phyloP scores from a whole-genome alignment of 2,113 vertebrate genomes.

The Dunckerocampus dactyliophorus region DNA sequence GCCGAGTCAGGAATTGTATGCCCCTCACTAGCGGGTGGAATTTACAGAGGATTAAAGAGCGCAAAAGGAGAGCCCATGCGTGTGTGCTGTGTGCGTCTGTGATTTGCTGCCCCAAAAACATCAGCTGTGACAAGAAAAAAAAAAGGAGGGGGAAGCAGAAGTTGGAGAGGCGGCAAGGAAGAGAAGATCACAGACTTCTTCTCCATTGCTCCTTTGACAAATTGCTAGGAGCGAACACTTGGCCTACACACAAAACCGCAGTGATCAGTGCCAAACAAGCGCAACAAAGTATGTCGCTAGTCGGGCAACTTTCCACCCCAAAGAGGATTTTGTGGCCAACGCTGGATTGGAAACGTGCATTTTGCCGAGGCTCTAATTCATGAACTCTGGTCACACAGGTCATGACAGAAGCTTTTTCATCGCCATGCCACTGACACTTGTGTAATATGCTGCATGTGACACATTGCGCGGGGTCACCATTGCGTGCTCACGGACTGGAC shows the following conservation, averaged over 20 bases:
- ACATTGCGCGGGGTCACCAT: slow-evolving; percentile 18
- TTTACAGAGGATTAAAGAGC: slow-evolving; percentile 62
- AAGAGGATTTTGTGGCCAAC: slow-evolving; percentile 11
- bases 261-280: slow-evolving; percentile 17
- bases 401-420: slow-evolving; percentile 3
- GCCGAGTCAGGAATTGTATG: slow-evolving; percentile 33
- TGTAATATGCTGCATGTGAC: slow-evolving; percentile 27
- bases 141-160: slow-evolving; percentile 11
- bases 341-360: not conserved
- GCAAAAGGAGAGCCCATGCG: slow-evolving; percentile 31
- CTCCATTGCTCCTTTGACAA: slow-evolving; percentile 11
- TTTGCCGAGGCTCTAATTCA: slow-evolving; percentile 19
- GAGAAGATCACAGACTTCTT: slow-evolving; percentile 30
- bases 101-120: slow-evolving; percentile 39
- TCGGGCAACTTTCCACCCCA: slow-evolving; percentile 9
- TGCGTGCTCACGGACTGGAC: slow-evolving; percentile 32
- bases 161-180: slow-evolving; percentile 32
- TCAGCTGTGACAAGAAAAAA: slow-evolving; percentile 39
- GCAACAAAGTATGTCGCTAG: slow-evolving; percentile 17
- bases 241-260: slow-evolving; percentile 21
- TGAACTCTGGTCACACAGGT: slow-evolving; percentile 22
- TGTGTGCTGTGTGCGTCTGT: slow-evolving; percentile 20
- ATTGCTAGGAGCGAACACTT: slow-evolving; percentile 13
- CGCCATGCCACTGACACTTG: slow-evolving; percentile 13
- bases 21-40: slow-evolving; percentile 40